Base-by-base conservation (phyloP, 2,113 vertebrate genomes). In the Xenopus borealis region DNA sequence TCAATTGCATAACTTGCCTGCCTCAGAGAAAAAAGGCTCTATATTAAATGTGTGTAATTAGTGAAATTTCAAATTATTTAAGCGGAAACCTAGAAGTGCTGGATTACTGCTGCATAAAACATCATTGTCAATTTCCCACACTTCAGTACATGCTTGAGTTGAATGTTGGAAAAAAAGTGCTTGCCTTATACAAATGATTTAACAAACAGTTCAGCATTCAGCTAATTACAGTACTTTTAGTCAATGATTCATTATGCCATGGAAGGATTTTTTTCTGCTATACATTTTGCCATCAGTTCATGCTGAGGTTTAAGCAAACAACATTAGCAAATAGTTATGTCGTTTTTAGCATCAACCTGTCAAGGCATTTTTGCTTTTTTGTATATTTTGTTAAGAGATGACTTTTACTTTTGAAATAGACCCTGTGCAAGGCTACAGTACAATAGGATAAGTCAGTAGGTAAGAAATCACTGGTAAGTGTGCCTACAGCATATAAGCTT, bases 211-310 rank as follows among this genome's bases (percentile, higher is more conserved):
- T 75, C 44, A 67, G 72, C 53, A 75, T 75, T 67, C 64, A 75
- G 72, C 72, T 75, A 75, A 75, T 67, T 75, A 67, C 55, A 74
- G 52, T 67, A 74, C 63, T 74, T 74, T 74, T 55, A 75, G 64
- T 66, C 64, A 75, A 61, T 61, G 64, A 75, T 75, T 75, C 72
- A 75, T 67, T 67, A 75, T 75, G 55, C 63, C 72, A 67, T 11
- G 14, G 65, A 67, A 59, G 45, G 64, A 19, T 75, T 67, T 53
- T 67, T 53, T 66, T 67, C 53, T 67, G 55, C 64, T 50, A 47
- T 44, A 75, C 55, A 67, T 67, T 72, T 65, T 57, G 62, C 47
- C 58, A 74, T 75, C 53, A 75, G 40, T 59, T 75, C 72, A 67
- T 18, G 53, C 55, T 75, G 55, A 67, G 64, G 72, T 61, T 72